Conservation (phyloP, 1,140 invertebrate genomes). For the Araneus ventricosus region DNA sequence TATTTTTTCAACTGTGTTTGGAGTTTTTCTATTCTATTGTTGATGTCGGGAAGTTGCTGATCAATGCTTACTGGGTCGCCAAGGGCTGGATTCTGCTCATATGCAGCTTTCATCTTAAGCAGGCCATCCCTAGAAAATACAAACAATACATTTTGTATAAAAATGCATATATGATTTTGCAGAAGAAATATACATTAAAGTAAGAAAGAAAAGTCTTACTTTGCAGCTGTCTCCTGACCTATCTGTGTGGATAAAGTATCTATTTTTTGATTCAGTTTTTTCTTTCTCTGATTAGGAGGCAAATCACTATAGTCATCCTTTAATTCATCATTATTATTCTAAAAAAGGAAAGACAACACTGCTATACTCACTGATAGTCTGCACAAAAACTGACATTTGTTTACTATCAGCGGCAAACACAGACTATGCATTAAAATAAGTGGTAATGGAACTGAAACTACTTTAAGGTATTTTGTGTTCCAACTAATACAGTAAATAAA, state of each 20-base stretch:
- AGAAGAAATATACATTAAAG: background rate
- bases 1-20: constrained; percentile 88
- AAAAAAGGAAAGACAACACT: constrained; percentile 40
- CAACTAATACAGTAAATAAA: no score
- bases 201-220: constrained; percentile 79
- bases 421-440: no score
- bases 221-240: constrained; percentile 93
- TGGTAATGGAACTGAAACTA: no score
- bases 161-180: background rate
- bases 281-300: constrained; percentile 97
- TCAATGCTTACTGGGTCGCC: constrained; percentile 98
- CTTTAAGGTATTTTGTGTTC: no score
- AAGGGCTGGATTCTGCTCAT: constrained; percentile 95
- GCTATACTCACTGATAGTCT: background rate
- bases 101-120: constrained; percentile 99
- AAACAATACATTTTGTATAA: background rate
- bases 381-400: no score
- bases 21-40: constrained; percentile 93
- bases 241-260: constrained; percentile 93
- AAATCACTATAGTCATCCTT: constrained; percentile 92
- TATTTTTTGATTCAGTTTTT: constrained; percentile 94
- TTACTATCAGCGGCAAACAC: no score
- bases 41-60: constrained; percentile 96
- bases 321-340: constrained; percentile 76
- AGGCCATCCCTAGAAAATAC: constrained; percentile 89